Base-by-base conservation (phyloP, 1,140 invertebrate species). In the Pentalonia nigronervosa region DNA sequence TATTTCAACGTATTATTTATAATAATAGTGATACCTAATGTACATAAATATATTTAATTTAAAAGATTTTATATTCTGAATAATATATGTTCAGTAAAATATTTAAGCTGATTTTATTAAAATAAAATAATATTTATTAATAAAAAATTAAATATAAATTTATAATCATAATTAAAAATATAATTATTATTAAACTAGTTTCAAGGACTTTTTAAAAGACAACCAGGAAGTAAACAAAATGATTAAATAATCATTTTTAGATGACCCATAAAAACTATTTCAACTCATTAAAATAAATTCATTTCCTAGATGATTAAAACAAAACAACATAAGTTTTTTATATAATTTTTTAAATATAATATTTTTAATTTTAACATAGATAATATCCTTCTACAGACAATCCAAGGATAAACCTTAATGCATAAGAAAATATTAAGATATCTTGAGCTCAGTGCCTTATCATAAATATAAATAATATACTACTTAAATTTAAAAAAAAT, bases 231-330 rank as follows among this genome's bases (percentile, higher is more conserved):
- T 89, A 3, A n/a, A 87, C 21, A 34, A 14, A 17, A 41, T 47
- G 53, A 89, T 36, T 56, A 21, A n/a, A 89, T 56, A 34, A 89
- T 56, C n/a, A 89, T 89, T 89, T 89, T 53, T 56, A 53, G 34
- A 89, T 89, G 88, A 89, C 88, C 88, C 36, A 89, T 56, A 34
- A 53, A 88, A 88, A 53, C 87, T 34, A 88, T 88, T 88, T 53
- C 21, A n/a, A 34, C 21, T 34, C 7, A 34, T 86, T 86, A 86
- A 47, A 86, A 86, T n/a, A 47, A 17, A 17, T 76, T 76, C 14
- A 76, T 76, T 76, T 76, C 14, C 30, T 76, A 76, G 60, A 67
- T n/a, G 9, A 76, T 67, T 30, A 41, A 9, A 60, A 60, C 25
- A 25, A 30, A 60, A 41, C 11, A 25, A 67, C 4, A n/a, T 3